Conservation (phyloP, 2,888 invertebrate genomes). For the Drosophila acutilabella region DNA sequence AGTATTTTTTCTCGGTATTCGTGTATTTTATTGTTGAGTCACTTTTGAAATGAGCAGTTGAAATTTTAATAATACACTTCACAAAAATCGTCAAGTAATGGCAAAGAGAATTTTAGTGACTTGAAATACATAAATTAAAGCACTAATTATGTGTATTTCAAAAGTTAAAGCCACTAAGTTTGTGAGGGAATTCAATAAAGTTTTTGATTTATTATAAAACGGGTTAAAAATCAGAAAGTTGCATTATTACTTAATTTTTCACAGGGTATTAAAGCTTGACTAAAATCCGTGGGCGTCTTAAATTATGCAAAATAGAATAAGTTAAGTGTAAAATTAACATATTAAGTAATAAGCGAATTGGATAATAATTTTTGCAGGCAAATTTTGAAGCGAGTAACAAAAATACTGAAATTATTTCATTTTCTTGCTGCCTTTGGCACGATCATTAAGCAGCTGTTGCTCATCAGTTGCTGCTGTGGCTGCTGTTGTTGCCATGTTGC, state of each 20-base stretch:
- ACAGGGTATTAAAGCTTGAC: background rate
- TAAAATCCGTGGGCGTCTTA: conserved; percentile 9
- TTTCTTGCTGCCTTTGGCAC: conserved; percentile 40
- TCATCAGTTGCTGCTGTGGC: conserved; percentile 49
- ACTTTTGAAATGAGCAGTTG: conserved; percentile 4
- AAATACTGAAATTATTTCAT: conserved; percentile 49
- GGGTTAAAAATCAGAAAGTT: too few species aligned
- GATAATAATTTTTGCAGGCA: too few species aligned
- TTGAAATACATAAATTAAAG: background rate
- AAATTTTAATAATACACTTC: conserved; percentile 14
- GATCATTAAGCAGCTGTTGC: conserved; percentile 79
- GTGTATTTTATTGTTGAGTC: conserved; percentile 10
- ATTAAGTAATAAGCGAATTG: conserved; percentile 7
- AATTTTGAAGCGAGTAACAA: conserved; percentile 11
- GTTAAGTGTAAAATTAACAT: conserved; percentile 16
- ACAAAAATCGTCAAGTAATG: background rate
- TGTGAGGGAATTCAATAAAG: too few species aligned
- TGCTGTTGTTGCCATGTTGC: conserved; percentile 36
- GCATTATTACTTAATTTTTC: background rate
- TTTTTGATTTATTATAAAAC: too few species aligned
- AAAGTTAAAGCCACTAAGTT: background rate
- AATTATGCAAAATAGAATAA: conserved; percentile 1
- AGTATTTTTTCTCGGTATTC: conserved; percentile 3
- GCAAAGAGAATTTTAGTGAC: background rate
- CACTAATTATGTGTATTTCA: background rate